A percentile compares a stretch with the other conserved stretches of the same genome.
These are phyloP conservation scores for Chauna torquata DNA, from an alignment of 2,113 vertebrate species.

Conservation along the genomic window DNA sequence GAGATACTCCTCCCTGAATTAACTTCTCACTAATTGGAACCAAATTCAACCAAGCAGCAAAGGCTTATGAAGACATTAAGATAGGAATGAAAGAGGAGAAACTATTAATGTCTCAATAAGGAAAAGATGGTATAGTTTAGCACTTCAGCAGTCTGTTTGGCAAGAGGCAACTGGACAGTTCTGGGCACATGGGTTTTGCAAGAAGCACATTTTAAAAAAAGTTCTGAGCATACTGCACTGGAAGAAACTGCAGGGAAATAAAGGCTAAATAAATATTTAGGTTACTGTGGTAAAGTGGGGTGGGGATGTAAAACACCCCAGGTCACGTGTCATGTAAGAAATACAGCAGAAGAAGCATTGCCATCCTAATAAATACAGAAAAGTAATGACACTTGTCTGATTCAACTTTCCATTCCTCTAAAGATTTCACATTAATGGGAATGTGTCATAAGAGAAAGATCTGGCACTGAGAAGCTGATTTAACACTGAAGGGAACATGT, in stretches of 20 bases:
- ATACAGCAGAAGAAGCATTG: background rate
- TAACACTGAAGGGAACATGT: background rate
- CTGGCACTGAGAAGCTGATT: background rate
- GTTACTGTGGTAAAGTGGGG: background rate
- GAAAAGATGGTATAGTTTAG: background rate
- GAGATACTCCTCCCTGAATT: background rate
- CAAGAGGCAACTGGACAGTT: background rate
- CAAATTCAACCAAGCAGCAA: background rate
- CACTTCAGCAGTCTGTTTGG: background rate
- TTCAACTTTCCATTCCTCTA: background rate
- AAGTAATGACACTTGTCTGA: background rate
- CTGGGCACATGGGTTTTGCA: background rate
- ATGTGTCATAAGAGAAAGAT: background rate
- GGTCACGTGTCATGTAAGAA: background rate
- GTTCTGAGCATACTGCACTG: background rate
- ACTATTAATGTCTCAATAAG: background rate
- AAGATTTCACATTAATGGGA: background rate
- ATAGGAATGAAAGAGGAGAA: background rate
- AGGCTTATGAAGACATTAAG: background rate
- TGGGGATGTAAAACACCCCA: background rate
- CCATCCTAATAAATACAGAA: background rate
- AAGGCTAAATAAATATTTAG: background rate
- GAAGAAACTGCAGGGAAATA: background rate
- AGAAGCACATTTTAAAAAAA: background rate
- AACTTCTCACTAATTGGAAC: slow-evolving; percentile 21